phyloP scores from a whole-genome alignment of 2,888 invertebrate genomes.

The Ormyrus nitidulus region DNA sequence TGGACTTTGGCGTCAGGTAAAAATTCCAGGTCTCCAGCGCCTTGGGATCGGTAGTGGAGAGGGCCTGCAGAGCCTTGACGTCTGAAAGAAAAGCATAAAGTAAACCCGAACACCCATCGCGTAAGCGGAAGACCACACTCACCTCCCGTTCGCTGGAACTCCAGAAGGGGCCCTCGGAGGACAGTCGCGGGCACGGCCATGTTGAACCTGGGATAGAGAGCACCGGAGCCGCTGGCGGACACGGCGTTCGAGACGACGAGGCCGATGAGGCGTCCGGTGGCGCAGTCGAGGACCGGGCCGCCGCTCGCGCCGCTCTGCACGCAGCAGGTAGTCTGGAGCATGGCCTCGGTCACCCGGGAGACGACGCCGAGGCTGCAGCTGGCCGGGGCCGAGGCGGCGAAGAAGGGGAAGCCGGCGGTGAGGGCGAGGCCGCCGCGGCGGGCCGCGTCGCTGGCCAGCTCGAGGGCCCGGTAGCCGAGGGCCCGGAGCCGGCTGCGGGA shows the following conservation, averaged over 20 bases:
- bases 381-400: slow-evolving; percentile 76
- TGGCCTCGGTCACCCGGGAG: slow-evolving; percentile 77
- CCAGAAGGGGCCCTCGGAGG: slow-evolving; percentile 73
- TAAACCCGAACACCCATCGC: too few relatives aligned
- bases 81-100: slow-evolving; percentile 72
- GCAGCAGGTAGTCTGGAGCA: slow-evolving; percentile 81
- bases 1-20: slow-evolving; percentile 63
- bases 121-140: slow-evolving; percentile 35
- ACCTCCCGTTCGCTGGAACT: slow-evolving; percentile 77
- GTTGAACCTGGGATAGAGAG: slow-evolving; percentile 79
- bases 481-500: slow-evolving; percentile 61
- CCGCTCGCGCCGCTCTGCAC: slow-evolving; percentile 82
- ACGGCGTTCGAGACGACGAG: slow-evolving; percentile 80
- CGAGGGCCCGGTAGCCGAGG: slow-evolving; percentile 73
- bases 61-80: slow-evolving; percentile 72
- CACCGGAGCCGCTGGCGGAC: slow-evolving; percentile 75
- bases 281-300: slow-evolving; percentile 78
- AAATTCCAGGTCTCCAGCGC: slow-evolving; percentile 78
- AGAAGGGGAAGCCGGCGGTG: slow-evolving; percentile 80
- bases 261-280: slow-evolving; percentile 76
- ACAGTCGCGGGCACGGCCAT: slow-evolving; percentile 79
- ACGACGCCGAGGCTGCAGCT: slow-evolving; percentile 79
- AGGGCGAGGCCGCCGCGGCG: slow-evolving; percentile 72
- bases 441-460: slow-evolving; percentile 66
- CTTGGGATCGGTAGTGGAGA: slow-evolving; percentile 76